Percentiles rank a stretch among this genome's conserved stretches.
These are phyloP conservation scores for Polia nebulosa DNA, from an alignment of 2,888 invertebrate genomes.

Conservation along the genomic window DNA sequence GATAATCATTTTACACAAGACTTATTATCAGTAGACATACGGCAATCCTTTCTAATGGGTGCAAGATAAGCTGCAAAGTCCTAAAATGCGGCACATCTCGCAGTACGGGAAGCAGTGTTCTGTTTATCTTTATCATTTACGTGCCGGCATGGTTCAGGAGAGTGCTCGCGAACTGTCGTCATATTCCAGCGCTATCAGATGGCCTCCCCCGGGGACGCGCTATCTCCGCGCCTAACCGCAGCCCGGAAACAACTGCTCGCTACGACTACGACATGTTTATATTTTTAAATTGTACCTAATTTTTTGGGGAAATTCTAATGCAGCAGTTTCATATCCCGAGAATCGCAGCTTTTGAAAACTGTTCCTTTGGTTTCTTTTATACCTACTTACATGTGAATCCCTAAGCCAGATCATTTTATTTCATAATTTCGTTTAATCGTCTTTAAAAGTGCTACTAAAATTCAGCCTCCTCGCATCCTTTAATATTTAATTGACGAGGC, in stretches of 20 bases:
- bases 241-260: constrained; percentile 60
- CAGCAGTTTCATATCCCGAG: constrained; percentile 1
- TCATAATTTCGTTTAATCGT: constrained; percentile 19
- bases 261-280: constrained; percentile 68
- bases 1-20: constrained; percentile 42
- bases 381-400: neutral
- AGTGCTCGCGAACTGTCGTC: constrained; percentile 86
- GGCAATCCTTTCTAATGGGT: constrained; percentile 53
- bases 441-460: constrained; percentile 3
- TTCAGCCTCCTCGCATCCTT: neutral
- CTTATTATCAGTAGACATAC: constrained; percentile 41
- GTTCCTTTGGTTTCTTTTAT: neutral
- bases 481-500: constrained; percentile 9
- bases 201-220: constrained; percentile 73
- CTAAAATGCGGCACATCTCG: constrained; percentile 58
- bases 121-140: constrained; percentile 72
- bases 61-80: constrained; percentile 58
- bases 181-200: constrained; percentile 86
- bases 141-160: constrained; percentile 65
- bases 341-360: neutral
- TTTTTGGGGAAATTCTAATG: constrained; percentile 31
- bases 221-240: constrained; percentile 73
- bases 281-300: constrained; percentile 58
- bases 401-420: neutral
- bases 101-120: constrained; percentile 44